Conservation (phyloP, 2,888 invertebrate species). For the Drosophila dives region DNA sequence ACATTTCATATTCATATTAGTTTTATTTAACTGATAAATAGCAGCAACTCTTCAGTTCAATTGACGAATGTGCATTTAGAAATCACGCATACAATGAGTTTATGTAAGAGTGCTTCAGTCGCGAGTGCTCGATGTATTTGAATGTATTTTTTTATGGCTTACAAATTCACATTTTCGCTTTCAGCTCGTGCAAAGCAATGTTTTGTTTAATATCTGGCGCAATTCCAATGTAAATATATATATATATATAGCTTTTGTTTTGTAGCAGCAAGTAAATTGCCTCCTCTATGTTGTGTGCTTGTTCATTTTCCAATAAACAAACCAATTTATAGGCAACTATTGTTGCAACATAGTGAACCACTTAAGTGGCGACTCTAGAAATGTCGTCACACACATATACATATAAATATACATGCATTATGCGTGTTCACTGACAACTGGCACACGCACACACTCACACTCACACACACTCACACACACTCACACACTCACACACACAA, state of each 20-base stretch:
- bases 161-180: neutral
- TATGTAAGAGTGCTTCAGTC: neutral
- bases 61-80: neutral
- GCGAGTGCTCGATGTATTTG: neutral
- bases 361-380: slow-evolving; percentile 31
- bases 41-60: neutral
- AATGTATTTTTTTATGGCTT: neutral
- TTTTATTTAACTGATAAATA: neutral
- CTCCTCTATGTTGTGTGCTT: slow-evolving; percentile 9
- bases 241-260: neutral
- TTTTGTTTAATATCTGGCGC: neutral
- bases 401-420: slow-evolving; percentile 4
- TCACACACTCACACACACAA: slow-evolving; percentile 11
- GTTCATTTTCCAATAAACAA: slow-evolving; percentile 52
- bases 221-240: neutral
- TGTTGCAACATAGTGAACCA: slow-evolving; percentile 49
- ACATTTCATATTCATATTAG: neutral
- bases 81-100: neutral
- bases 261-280: slow-evolving; percentile 22
- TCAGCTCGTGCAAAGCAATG: neutral
- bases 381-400: slow-evolving; percentile 12
- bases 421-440: slow-evolving; percentile 1
- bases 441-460: neutral
- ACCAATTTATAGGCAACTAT: slow-evolving; percentile 51
- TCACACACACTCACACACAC: neutral